Evolutionary conservation across 2,797 vertebrate genomes (phyloP), one percentile per base, ranked within the genome.

Genomic region (Myotis myotis): DNA sequence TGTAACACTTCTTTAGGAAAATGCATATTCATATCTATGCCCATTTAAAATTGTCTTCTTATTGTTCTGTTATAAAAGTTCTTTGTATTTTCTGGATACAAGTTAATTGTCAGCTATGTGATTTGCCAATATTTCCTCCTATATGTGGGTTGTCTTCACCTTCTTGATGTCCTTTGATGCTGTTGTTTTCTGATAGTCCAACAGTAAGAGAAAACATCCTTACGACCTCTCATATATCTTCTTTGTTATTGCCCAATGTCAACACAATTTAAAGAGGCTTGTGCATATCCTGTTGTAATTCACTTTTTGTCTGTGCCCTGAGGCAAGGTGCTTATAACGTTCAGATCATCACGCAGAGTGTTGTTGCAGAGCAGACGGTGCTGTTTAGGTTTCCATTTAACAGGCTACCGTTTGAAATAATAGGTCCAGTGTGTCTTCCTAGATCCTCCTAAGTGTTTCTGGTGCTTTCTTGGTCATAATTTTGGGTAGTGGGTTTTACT

Each of bases 11-110:
- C 38, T 91, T 92, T 87, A 86, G 74, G 78, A 64, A 91, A 85
- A 87, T 95, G 8, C 44, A 51, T 84, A 0, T 94, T 68, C 74
- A 71, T 84, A 38, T 62, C 3, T 89, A 53, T 55, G 23, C 23
- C 17, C 66, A 53, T 74, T 94, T 96, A 83, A 38, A 89, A 68
- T 51, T 62, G 33, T 79, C 28, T 78, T 94, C 93, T 85, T 53
- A 51, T 72, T 87, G 36, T 79, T 75, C 47, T 44, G 23, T 28
- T 62, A 1, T 94, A 66, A 68, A 51, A 74, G 30, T 57, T 96
- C 25, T 71, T 81, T 53, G 12, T 94, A 23, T 89, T 84, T n/a
- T 92, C 19, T 78, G 38, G 64, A 17, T 76, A 71, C 3, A 68
- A 57, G 68, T 66, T 30, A 38, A 28, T 91, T 71, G 9, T 82